Conservation (phyloP, 2,888 invertebrate species). For the Acrobasis suavella region DNA sequence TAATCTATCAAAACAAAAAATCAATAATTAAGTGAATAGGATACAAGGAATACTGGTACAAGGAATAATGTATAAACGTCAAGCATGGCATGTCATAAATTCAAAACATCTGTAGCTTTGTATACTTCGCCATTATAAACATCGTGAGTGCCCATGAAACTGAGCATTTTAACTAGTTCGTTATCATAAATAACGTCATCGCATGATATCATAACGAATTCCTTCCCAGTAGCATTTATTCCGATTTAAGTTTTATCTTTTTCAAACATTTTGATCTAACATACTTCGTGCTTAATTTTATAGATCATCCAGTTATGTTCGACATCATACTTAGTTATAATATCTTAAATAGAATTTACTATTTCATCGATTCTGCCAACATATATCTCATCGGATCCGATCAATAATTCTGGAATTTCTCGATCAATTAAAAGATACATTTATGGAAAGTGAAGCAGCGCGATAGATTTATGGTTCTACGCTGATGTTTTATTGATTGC, state of each 20-base stretch:
- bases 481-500: slow-evolving; percentile 15
- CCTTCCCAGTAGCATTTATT: slow-evolving; percentile 28
- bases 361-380: slow-evolving; percentile 8
- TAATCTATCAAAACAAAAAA: too few species aligned
- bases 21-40: too few species aligned
- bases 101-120: not conserved
- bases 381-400: slow-evolving; percentile 6
- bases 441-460: slow-evolving; percentile 17
- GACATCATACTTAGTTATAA: slow-evolving; percentile 3
- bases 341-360: slow-evolving; percentile 12
- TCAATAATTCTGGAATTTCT: slow-evolving; percentile 19
- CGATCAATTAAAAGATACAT: slow-evolving; percentile 21
- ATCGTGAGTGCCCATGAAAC: slow-evolving; percentile 26
- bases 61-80: not conserved
- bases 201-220: slow-evolving; percentile 42
- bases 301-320: slow-evolving; percentile 3
- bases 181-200: slow-evolving; percentile 41
- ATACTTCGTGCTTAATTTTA: slow-evolving; percentile 11
- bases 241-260: slow-evolving; percentile 13
- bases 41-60: too few species aligned
- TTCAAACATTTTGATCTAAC: slow-evolving; percentile 5
- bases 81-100: not conserved
- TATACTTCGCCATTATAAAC: slow-evolving; percentile 20
- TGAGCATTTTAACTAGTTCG: slow-evolving; percentile 26
- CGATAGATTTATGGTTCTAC: slow-evolving; percentile 16